Percentiles rank a stretch among this genome's conserved stretches.
Evolutionary conservation across 2,888 invertebrate species (phyloP).

Genomic region (Nesidiocoris tenuis): DNA sequence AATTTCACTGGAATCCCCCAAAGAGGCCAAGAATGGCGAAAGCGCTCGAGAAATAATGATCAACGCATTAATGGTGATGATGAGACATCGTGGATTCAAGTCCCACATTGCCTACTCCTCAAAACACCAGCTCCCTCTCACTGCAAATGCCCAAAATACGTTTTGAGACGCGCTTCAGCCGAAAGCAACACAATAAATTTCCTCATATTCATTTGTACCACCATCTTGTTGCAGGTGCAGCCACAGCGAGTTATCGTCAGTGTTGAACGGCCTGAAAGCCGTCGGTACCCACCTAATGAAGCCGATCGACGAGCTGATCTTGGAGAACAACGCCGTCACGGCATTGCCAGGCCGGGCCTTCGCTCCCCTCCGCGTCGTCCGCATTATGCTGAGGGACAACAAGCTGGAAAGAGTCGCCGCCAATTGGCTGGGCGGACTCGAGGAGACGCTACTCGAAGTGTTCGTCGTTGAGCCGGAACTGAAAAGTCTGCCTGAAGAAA

Average conservation of each 20-base stretch:
- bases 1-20: too few species aligned
- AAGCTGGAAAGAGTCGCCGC: slow-evolving; percentile 76
- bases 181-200: too few species aligned
- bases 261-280: slow-evolving; percentile 70
- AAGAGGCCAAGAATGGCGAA: too few species aligned
- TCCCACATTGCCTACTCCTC: too few species aligned
- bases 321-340: slow-evolving; percentile 83
- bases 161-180: too few species aligned
- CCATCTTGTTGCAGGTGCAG: slow-evolving; percentile 77
- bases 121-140: too few species aligned
- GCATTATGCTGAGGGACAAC: slow-evolving; percentile 81
- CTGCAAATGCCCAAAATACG: too few species aligned
- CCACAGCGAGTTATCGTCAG: slow-evolving; percentile 80
- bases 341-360: slow-evolving; percentile 81
- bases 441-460: slow-evolving; percentile 74
- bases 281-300: slow-evolving; percentile 66
- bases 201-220: too few species aligned
- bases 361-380: slow-evolving; percentile 69
- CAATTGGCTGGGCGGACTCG: slow-evolving; percentile 77
- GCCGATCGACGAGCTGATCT: slow-evolving; percentile 79
- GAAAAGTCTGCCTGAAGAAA: slow-evolving; percentile 75
- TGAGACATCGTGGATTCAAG: too few species aligned
- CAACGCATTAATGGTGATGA: too few species aligned
- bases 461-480: slow-evolving; percentile 82
- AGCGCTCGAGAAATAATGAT: too few species aligned